Base-by-base conservation (phyloP, 2,888 invertebrate species). In the Tolmerus cingulatus region DNA sequence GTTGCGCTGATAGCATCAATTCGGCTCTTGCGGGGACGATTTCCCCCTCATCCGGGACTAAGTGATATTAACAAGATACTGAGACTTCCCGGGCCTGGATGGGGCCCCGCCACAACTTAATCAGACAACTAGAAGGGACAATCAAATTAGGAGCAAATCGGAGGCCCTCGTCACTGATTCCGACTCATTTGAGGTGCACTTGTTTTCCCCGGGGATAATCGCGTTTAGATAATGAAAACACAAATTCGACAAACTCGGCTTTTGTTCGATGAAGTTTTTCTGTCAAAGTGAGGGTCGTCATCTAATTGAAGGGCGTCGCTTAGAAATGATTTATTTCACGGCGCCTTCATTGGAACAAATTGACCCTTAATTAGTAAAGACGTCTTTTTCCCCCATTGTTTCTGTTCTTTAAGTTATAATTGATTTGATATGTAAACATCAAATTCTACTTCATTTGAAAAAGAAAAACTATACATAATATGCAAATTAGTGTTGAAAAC, bases 1-100 rank as follows among this genome's bases (percentile, higher is more conserved):
- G 77, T 86, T 46, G 77, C 57, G 77, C 55, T 77, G 76, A 77
- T 76, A 77, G 19, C 46, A 86, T 86, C 77, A 86, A 46, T 86
- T 86, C 55, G 86, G 51, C 86, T 77, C 86, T 86, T 86, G 23
- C 57, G n/a, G 77, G 55, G 77, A 77, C 14, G 55, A 77, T 34
- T 76, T 76, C 76, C 40, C 76, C 76, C 76, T 76, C 37, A 37
- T 76, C 76, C 66, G 12, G 66, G 37, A 5, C 3, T 76, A 76
- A 37, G 76, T 76, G 37, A 76, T 76, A 37, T 76, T 76, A 40
- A 76, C 40, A 40, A 76, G 76, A 66, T 14, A 66, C 27, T 9
- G 66, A 66, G 27, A 66, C 66, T 66, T 14, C 7, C 76, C 19
- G 76, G 14, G n/a, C 14, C 34, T 2, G 14, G 34, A 12, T 16